phyloP scores from a whole-genome alignment of 2,888 invertebrate genomes.

The Microctonus brassicae region DNA sequence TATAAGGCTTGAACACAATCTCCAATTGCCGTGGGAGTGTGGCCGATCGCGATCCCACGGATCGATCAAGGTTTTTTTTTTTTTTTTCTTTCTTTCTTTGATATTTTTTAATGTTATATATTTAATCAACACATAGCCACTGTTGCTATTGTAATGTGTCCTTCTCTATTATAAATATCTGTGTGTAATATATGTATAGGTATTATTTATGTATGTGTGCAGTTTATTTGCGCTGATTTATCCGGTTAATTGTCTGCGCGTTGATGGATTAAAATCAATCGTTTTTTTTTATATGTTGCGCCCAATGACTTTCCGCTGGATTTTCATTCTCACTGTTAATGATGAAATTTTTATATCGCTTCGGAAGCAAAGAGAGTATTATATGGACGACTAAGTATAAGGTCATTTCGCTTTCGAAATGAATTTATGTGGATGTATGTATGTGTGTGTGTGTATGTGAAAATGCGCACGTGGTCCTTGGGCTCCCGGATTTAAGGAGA shows the following conservation, averaged over 20 bases:
- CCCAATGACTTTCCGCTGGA: conserved; percentile 18
- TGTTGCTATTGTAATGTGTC: background rate
- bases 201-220: background rate
- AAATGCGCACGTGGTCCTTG: conserved; percentile 24
- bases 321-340: conserved; percentile 12
- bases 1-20: conserved; percentile 47
- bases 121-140: background rate
- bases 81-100: conserved; percentile 1
- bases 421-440: background rate
- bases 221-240: conserved; percentile 8
- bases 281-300: background rate
- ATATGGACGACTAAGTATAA: background rate
- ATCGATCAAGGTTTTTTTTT: conserved; percentile 59
- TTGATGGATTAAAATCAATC: background rate
- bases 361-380: background rate
- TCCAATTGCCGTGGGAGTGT: conserved; percentile 58
- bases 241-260: conserved; percentile 14
- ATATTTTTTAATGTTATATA: conserved; percentile 6
- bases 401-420: conserved; percentile 17
- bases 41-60: conserved; percentile 62
- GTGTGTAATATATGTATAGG: background rate
- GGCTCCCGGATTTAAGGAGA: conserved; percentile 35
- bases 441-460: background rate
- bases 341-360: background rate
- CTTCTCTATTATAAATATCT: background rate